Evolutionary conservation across 2,113 vertebrate species (phyloP).

Genomic region (Psophia crepitans): DNA sequence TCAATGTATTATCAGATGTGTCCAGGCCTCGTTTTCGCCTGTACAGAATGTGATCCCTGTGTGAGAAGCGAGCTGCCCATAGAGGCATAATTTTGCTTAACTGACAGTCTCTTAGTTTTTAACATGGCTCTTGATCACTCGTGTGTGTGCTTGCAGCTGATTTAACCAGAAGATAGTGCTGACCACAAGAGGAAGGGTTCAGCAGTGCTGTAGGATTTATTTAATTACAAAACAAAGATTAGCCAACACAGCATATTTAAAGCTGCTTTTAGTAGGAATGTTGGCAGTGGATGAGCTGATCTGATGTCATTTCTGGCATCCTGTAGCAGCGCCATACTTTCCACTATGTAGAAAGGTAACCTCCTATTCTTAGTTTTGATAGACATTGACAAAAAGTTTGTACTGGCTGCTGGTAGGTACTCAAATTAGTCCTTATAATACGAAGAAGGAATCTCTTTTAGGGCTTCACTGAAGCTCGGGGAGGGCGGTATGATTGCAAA

Average conservation of each 20-base stretch:
- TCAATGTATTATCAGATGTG: not conserved
- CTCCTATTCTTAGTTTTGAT: slow-evolving; percentile 57
- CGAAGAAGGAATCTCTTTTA: not conserved
- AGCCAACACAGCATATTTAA: slow-evolving; percentile 48
- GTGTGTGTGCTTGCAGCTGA: not conserved
- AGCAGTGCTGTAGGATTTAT: slow-evolving; percentile 36
- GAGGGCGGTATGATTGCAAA: not conserved
- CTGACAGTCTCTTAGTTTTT: not conserved
- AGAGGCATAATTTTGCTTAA: not conserved
- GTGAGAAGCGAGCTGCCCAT: not conserved
- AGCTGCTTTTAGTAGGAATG: slow-evolving; percentile 47
- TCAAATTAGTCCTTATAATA: not conserved
- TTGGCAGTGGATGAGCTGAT: slow-evolving; percentile 31
- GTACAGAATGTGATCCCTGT: not conserved
- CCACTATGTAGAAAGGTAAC: slow-evolving; percentile 26
- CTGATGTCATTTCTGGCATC: slow-evolving; percentile 55
- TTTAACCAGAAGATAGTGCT: slow-evolving; percentile 28
- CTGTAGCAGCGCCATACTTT: slow-evolving; percentile 23
- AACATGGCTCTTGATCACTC: not conserved
- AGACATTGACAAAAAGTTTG: not conserved
- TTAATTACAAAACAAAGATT: slow-evolving; percentile 58
- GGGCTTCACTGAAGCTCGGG: not conserved
- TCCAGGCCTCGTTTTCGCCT: not conserved
- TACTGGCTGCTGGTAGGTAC: not conserved
- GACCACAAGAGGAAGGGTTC: slow-evolving; percentile 49